Conservation (phyloP, 2,797 vertebrate genomes). For the Nothura maculosa region DNA sequence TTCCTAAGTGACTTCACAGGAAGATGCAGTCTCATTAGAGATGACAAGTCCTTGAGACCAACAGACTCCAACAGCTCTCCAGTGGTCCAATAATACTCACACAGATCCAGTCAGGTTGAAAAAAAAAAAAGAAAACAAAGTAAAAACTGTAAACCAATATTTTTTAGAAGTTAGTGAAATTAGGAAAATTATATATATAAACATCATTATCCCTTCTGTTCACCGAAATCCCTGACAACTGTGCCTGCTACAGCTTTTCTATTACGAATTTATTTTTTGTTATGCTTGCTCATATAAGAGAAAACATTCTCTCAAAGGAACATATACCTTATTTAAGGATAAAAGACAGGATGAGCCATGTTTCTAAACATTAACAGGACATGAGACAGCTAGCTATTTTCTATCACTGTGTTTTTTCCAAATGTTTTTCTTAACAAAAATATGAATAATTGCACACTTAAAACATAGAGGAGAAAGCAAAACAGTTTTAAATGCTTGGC, state of each 20-base stretch:
- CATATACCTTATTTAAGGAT: not conserved
- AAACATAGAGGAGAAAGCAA: not conserved
- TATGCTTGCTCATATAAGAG: not conserved
- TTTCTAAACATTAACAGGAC: not conserved
- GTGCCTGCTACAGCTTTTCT: not conserved
- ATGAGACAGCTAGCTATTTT: not conserved
- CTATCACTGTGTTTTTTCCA: not conserved
- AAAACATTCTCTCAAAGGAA: not conserved
- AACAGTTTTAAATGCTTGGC: not conserved
- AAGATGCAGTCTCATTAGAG: not conserved
- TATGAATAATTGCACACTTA: not conserved
- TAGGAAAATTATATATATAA: not conserved
- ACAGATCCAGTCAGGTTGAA: not conserved
- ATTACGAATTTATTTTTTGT: not conserved
- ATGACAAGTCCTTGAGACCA: not conserved
- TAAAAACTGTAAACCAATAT: not conserved
- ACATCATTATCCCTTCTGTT: not conserved
- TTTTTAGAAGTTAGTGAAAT: not conserved
- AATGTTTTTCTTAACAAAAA: slow-evolving; percentile 12
- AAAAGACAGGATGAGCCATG: not conserved
- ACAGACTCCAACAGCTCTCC: not conserved
- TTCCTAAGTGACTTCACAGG: not conserved
- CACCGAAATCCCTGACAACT: not conserved
- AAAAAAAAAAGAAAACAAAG: not conserved
- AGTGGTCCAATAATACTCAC: not conserved